Percentiles rank a stretch among this genome's conserved stretches.
phyloP scores from a whole-genome alignment of 2,888 invertebrate species.

The Pachliopta kotzebuea region DNA sequence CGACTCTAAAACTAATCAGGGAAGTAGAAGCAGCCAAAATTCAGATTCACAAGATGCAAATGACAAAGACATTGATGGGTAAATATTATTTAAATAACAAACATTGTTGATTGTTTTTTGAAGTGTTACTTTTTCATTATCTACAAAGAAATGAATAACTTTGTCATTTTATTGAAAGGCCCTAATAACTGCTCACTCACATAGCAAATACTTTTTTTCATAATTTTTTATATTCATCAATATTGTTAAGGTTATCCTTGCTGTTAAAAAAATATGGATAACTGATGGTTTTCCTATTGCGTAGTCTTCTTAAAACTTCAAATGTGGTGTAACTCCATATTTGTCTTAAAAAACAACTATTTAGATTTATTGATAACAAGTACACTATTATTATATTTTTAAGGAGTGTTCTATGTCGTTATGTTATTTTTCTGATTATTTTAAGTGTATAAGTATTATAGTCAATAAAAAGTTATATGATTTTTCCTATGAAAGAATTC shows the following conservation, averaged over 20 bases:
- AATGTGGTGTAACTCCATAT: neutral
- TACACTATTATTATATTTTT: neutral
- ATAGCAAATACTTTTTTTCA: neutral
- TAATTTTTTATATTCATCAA: neutral
- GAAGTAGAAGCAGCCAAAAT: conserved; percentile 63
- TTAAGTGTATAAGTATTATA: neutral
- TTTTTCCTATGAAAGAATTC: too few species aligned
- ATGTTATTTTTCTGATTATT: too few species aligned
- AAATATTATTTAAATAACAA: conserved; percentile 49
- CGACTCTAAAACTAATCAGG: conserved; percentile 65
- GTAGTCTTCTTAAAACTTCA: neutral
- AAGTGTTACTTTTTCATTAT: neutral
- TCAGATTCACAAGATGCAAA: conserved; percentile 61
- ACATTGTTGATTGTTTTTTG: conserved; percentile 3
- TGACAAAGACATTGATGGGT: conserved; percentile 75
- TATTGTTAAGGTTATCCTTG: neutral
- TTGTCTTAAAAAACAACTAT: neutral
- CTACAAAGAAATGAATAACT: conserved; percentile 9
- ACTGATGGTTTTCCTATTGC: too few species aligned
- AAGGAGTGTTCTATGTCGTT: neutral
- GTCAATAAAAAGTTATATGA: neutral
- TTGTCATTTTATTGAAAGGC: conserved; percentile 23
- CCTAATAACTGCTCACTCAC: conserved; percentile 22
- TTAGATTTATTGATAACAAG: neutral
- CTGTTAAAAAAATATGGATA: too few species aligned